Percentiles rank a stretch among this genome's conserved stretches.
These are phyloP conservation scores for Sebastes reedi DNA, from an alignment of 2,797 vertebrate genomes.

Conservation along the genomic window DNA sequence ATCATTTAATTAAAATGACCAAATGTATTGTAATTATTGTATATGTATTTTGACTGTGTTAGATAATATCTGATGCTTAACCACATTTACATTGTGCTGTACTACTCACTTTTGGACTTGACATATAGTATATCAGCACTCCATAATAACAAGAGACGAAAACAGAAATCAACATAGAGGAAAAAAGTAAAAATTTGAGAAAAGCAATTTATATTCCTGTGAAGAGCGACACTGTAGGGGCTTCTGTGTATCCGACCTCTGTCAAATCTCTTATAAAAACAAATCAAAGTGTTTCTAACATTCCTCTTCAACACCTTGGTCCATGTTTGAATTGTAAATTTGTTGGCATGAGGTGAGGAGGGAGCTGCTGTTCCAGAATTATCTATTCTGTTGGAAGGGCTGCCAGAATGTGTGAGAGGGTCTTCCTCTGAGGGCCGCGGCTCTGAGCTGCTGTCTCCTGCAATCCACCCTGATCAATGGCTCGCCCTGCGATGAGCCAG, in stretches of 20 bases:
- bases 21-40: too few species aligned
- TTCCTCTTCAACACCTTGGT: constrained; percentile 73
- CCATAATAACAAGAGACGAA: not conserved
- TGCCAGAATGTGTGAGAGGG: constrained; percentile 77
- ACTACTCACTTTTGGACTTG: not conserved
- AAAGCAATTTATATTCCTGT: constrained; percentile 34
- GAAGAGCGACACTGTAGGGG: not conserved
- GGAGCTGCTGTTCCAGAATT: constrained; percentile 79
- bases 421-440: constrained; percentile 74
- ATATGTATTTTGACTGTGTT: too few species aligned
- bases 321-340: constrained; percentile 86
- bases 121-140: not conserved
- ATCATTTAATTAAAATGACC: too few species aligned
- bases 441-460: constrained; percentile 71
- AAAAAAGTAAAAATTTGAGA: not conserved
- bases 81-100: not conserved
- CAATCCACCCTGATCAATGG: constrained; percentile 78
- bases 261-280: constrained; percentile 62
- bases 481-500: constrained; percentile 48
- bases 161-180: not conserved
- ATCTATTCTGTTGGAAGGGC: constrained; percentile 85
- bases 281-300: constrained; percentile 78
- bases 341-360: constrained; percentile 75
- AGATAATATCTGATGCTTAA: not conserved
- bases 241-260: constrained; percentile 48